These are phyloP conservation scores for Cichladusa arquata DNA, from an alignment of 2,113 vertebrate species.

Conservation along the genomic window DNA sequence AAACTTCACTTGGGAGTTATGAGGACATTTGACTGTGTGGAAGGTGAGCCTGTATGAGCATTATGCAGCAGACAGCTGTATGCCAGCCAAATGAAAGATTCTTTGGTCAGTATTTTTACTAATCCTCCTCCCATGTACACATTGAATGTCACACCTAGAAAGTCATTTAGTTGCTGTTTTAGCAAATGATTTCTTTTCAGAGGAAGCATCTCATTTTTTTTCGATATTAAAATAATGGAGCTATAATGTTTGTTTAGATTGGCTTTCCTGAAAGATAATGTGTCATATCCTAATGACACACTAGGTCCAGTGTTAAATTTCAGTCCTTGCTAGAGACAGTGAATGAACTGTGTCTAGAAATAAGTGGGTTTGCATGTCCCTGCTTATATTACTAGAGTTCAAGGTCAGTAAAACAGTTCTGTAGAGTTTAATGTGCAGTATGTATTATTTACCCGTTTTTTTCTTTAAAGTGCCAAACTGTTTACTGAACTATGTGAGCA, in stretches of 20 bases:
- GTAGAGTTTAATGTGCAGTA: background rate
- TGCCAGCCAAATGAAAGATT: background rate
- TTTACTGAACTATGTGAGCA: background rate
- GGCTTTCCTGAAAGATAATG: background rate
- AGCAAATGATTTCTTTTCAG: background rate
- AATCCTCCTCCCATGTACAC: background rate
- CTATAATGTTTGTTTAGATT: background rate
- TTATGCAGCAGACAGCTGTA: background rate
- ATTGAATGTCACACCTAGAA: background rate
- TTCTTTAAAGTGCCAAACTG: background rate
- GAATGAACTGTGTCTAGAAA: conserved; percentile 4
- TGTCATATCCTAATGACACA: background rate
- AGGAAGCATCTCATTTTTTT: background rate
- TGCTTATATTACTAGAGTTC: background rate
- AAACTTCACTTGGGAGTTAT: background rate
- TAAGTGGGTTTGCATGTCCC: background rate
- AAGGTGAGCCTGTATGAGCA: background rate
- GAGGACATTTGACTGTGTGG: background rate
- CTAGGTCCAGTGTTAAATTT: background rate
- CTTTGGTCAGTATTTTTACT: background rate
- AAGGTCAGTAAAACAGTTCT: background rate
- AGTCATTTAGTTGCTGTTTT: background rate
- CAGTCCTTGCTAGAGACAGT: background rate
- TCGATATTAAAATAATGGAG: background rate
- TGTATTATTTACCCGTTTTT: background rate